Evolutionary conservation across 2,797 vertebrate species (phyloP).

Genomic region (Cheirogaleus major): DNA sequence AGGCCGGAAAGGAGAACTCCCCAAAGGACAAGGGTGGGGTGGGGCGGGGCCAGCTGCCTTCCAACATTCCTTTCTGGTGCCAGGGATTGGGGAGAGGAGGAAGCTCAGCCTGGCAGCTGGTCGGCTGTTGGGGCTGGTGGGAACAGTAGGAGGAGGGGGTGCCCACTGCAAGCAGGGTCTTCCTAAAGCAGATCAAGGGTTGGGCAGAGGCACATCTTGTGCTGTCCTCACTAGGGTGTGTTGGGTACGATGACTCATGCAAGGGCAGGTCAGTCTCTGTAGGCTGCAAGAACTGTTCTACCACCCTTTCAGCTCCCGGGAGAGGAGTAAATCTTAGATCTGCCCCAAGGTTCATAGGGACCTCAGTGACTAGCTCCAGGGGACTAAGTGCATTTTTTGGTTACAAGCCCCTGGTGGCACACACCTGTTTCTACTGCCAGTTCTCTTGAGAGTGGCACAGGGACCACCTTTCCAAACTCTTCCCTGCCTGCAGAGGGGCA

Average conservation of each 20-base stretch:
- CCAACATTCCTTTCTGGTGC: conserved; percentile 28
- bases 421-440: background rate
- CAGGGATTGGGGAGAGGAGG: background rate
- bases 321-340: background rate
- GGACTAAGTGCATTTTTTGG: background rate
- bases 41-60: background rate
- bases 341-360: background rate
- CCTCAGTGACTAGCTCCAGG: background rate
- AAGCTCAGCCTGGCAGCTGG: background rate
- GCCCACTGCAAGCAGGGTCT: background rate
- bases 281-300: background rate
- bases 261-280: background rate
- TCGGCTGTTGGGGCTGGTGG: background rate
- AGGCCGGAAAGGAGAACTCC: background rate
- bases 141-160: background rate
- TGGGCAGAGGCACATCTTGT: background rate
- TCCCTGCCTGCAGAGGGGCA: background rate
- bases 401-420: background rate
- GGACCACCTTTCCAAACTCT: background rate
- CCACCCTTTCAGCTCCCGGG: background rate
- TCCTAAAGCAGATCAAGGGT: background rate
- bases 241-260: background rate
- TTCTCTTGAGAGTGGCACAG: background rate
- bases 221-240: background rate
- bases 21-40: conserved; percentile 33